phyloP scores from a whole-genome alignment of 2,888 invertebrate genomes.

The Opisthograptis luteolata region DNA sequence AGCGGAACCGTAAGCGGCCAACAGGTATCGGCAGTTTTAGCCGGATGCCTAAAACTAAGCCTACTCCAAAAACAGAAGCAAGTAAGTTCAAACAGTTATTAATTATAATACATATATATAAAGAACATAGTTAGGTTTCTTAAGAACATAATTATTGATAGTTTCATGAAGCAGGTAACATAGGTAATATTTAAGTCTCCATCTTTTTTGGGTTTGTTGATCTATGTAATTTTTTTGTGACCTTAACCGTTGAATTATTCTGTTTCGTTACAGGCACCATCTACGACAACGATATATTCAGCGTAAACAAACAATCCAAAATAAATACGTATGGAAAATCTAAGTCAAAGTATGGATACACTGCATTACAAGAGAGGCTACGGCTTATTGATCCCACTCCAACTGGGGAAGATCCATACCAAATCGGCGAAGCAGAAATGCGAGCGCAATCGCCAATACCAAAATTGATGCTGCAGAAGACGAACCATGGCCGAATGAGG shows the following conservation, averaged over 20 bases:
- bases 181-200: too few relatives aligned
- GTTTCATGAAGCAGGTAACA: too few relatives aligned
- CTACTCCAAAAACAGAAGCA: conserved; percentile 47
- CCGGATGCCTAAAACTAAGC: conserved; percentile 56
- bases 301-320: conserved; percentile 68
- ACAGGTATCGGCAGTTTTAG: conserved; percentile 64
- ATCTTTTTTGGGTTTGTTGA: conserved; percentile 7
- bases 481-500: conserved; percentile 63
- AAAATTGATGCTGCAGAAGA: conserved; percentile 73
- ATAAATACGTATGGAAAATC: conserved; percentile 63
- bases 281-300: conserved; percentile 56
- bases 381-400: conserved; percentile 75
- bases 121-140: too few relatives aligned
- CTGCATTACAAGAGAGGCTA: conserved; percentile 69
- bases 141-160: too few relatives aligned
- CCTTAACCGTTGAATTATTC: not conserved
- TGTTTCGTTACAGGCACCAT: conserved; percentile 51
- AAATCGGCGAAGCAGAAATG: conserved; percentile 76
- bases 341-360: conserved; percentile 23
- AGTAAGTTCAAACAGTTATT: conserved; percentile 40
- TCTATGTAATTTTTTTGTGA: conserved; percentile 13
- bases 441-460: conserved; percentile 79
- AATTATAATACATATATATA: too few relatives aligned
- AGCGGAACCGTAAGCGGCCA: conserved; percentile 61
- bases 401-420: conserved; percentile 76